Evolutionary conservation across 2,113 vertebrate genomes (phyloP).

Genomic region (Gorsachius goisagi): DNA sequence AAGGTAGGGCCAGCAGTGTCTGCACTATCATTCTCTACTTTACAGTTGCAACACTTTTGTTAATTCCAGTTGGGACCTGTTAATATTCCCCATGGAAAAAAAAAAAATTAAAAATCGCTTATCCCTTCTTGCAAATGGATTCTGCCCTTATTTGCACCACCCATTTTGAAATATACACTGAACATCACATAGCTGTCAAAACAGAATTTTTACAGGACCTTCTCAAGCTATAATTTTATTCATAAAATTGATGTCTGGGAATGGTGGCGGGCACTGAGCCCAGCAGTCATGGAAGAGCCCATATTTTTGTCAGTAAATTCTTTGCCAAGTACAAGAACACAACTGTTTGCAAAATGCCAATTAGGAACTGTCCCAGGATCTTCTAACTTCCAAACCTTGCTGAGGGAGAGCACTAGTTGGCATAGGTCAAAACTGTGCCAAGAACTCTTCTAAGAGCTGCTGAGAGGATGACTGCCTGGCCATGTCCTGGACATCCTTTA

Average conservation of each 20-base stretch:
- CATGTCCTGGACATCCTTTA: background rate
- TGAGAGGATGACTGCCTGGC: background rate
- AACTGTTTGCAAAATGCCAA: background rate
- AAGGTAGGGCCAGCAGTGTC: background rate
- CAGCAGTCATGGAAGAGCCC: background rate
- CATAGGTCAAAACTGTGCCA: background rate
- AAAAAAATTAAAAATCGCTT: background rate
- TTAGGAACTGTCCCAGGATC: background rate
- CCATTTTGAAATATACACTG: background rate
- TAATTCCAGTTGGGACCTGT: background rate
- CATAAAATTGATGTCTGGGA: background rate
- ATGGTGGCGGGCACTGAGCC: background rate
- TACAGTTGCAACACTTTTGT: background rate
- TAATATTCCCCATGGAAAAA: background rate
- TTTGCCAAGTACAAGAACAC: background rate
- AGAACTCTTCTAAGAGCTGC: background rate
- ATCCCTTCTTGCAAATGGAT: background rate
- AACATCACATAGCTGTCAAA: background rate
- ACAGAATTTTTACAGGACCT: background rate
- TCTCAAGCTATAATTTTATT: background rate
- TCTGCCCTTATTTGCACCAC: background rate
- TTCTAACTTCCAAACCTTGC: background rate
- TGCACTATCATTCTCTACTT: background rate
- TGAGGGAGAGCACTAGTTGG: background rate
- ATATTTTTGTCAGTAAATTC: background rate